Percentiles rank a stretch among this genome's conserved stretches.
Evolutionary conservation across 2,888 invertebrate species (phyloP).

Genomic region (Chesias legatella): DNA sequence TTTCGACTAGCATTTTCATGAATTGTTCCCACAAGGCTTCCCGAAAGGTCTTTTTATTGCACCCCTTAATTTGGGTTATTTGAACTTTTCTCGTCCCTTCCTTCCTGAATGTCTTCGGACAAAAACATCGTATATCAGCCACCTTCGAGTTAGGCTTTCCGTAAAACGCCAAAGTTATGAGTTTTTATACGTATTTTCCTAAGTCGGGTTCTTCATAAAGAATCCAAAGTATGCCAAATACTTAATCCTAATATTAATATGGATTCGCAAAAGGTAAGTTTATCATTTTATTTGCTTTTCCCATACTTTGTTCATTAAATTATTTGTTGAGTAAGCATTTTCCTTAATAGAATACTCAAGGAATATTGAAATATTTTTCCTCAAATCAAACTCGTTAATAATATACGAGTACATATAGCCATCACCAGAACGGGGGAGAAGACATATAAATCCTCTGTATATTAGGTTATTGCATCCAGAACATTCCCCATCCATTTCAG

Average conservation of each 20-base stretch:
- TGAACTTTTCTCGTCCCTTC: slow-evolving; percentile 63
- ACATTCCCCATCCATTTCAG: slow-evolving; percentile 63
- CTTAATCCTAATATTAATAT: slow-evolving; percentile 12
- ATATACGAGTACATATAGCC: slow-evolving; percentile 25
- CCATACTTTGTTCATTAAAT: slow-evolving; percentile 15
- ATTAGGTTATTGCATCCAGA: slow-evolving; percentile 67
- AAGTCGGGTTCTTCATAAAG: slow-evolving; percentile 15
- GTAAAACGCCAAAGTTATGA: slow-evolving; percentile 42
- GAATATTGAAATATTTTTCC: slow-evolving; percentile 17
- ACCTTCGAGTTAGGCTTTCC: slow-evolving; percentile 36
- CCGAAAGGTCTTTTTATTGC: slow-evolving; percentile 65
- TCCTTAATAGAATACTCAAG: slow-evolving; percentile 8
- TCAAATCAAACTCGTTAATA: slow-evolving; percentile 21
- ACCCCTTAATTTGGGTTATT: slow-evolving; percentile 67
- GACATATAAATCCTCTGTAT: slow-evolving; percentile 52
- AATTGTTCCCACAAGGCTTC: slow-evolving; percentile 66
- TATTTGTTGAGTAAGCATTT: slow-evolving; percentile 10
- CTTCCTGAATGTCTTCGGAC: slow-evolving; percentile 48
- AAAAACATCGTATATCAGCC: slow-evolving; percentile 47
- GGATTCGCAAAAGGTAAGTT: slow-evolving; percentile 12
- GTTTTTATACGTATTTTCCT: slow-evolving; percentile 30
- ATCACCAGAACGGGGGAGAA: slow-evolving; percentile 32
- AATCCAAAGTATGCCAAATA: neutral
- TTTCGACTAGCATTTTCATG: slow-evolving; percentile 60
- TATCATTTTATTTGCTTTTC: slow-evolving; percentile 16